Conservation (phyloP, 2,113 vertebrate genomes). For the Solenodon paradoxus region DNA sequence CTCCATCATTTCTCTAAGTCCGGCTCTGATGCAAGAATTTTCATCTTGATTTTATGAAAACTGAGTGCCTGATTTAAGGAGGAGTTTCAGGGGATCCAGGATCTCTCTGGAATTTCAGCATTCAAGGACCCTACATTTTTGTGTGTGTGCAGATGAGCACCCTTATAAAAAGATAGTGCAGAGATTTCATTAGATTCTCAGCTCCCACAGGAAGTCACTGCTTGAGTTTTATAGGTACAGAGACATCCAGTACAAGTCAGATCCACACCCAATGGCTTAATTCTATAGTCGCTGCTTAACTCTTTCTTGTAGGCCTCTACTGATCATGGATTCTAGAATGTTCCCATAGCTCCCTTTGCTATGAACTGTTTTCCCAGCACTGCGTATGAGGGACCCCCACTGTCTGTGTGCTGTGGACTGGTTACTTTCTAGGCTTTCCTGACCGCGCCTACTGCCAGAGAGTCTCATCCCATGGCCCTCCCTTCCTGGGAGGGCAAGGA, state of each 20-base stretch:
- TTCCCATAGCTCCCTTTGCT: not conserved
- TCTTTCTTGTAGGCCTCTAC: not conserved
- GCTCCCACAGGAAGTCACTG: not conserved
- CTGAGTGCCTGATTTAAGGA: not conserved
- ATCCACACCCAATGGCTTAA: not conserved
- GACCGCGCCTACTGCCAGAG: not conserved
- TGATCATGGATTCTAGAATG: not conserved
- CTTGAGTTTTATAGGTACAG: not conserved
- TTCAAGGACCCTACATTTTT: not conserved
- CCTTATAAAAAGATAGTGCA: not conserved
- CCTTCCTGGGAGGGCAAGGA: not conserved
- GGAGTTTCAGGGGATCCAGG: not conserved
- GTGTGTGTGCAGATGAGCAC: not conserved
- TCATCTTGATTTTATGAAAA: not conserved
- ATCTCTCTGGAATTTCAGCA: not conserved
- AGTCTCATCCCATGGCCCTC: not conserved
- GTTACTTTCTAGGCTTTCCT: not conserved
- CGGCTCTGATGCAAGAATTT: not conserved
- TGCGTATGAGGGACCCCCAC: not conserved
- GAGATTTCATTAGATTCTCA: not conserved
- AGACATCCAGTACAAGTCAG: too few species aligned
- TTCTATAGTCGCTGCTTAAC: fast-evolving
- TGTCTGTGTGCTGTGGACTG: fast-evolving
- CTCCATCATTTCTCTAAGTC: not conserved
- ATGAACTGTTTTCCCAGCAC: not conserved